Percentiles rank a stretch among this genome's conserved stretches.
phyloP scores from a whole-genome alignment of 35 echinoderm and acorn worm genomes.

The Nesometra sesokonis region DNA sequence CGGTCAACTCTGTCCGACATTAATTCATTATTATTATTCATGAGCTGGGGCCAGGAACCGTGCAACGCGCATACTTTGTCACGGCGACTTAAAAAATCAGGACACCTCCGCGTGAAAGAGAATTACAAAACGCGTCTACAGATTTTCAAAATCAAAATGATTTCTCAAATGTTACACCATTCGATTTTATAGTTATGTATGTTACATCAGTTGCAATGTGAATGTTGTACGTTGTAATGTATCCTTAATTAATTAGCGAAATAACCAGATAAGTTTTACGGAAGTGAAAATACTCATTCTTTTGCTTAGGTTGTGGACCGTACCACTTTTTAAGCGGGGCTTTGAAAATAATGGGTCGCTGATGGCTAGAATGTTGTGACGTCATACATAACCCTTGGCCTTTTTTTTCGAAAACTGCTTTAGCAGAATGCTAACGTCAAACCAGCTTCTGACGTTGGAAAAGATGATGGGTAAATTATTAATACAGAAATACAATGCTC shows the following conservation, averaged over 20 bases:
- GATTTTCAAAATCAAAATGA: not conserved
- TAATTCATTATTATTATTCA: not conserved
- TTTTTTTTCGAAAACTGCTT: no score
- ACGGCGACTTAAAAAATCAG: not conserved
- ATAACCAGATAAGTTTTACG: not conserved
- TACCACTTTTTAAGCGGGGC: not conserved
- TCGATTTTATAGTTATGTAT: not conserved
- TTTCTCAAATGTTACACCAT: not conserved
- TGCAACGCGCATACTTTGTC: not conserved
- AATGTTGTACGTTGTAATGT: not conserved
- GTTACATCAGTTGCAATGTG: not conserved
- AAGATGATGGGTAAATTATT: no score
- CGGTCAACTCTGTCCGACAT: not conserved
- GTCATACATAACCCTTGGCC: not conserved
- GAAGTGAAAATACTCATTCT: not conserved
- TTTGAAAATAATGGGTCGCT: not conserved
- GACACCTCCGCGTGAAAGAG: not conserved
- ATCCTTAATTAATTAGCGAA: not conserved
- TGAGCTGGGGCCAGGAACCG: not conserved
- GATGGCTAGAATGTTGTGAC: not conserved
- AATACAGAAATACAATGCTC: no score
- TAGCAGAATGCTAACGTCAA: no score
- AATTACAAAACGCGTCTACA: not conserved
- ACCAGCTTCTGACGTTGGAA: no score
- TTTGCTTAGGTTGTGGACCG: not conserved